A percentile compares a stretch with the other conserved stretches of the same genome.
Conservation (phyloP, 53 echinoderm and acorn worm species). For the Paracentrotus lividus region DNA sequence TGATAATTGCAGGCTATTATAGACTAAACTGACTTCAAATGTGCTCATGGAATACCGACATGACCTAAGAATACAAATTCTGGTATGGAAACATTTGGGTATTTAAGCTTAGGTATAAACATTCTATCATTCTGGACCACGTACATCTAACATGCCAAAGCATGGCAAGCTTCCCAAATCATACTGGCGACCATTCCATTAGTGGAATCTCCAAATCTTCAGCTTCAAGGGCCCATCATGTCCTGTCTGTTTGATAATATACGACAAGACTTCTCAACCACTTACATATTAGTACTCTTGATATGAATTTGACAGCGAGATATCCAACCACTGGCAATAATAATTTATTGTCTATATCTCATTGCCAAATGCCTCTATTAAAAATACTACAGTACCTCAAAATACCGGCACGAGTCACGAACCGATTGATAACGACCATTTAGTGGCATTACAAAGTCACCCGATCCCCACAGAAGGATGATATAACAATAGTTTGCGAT, state of each 20-base stretch:
- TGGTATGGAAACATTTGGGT: not conserved
- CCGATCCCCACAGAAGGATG: conserved; percentile 8
- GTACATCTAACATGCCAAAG: too few species aligned
- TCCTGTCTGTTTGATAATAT: not conserved
- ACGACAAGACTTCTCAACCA: not conserved
- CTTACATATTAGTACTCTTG: not conserved
- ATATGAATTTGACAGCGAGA: conserved; percentile 5
- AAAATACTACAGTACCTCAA: not conserved
- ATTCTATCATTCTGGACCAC: conserved; percentile 13
- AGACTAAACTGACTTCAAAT: not conserved
- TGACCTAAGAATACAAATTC: conserved; percentile 5
- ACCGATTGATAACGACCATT: conserved; percentile 48
- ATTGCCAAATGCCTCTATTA: conserved; percentile 15
- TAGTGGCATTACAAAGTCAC: conserved; percentile 44
- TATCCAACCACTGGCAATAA: not conserved
- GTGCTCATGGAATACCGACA: conserved; percentile 14
- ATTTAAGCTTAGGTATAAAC: not conserved
- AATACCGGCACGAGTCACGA: conserved; percentile 47
- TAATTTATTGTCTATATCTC: conserved; percentile 32
- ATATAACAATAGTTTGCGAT: conserved; percentile 31
- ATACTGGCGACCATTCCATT: not conserved
- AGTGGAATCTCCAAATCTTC: not conserved
- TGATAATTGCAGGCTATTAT: not conserved
- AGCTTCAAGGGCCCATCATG: not conserved
- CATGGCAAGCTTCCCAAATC: not conserved